These are phyloP conservation scores for Apaloderma vittatum DNA, from an alignment of 2,113 vertebrate species.

Conservation along the genomic window DNA sequence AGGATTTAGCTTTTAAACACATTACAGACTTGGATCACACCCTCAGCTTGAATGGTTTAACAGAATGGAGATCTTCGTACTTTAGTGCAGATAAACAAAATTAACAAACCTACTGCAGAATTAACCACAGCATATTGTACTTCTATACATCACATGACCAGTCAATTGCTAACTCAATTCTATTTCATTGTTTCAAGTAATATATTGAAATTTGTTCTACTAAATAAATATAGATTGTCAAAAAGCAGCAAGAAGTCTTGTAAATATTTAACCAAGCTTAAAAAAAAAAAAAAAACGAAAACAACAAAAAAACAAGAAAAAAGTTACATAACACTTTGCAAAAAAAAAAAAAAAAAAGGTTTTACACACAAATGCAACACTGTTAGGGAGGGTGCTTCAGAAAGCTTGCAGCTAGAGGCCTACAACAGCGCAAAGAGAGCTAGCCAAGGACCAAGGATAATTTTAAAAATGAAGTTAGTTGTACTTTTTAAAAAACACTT, in stretches of 20 bases:
- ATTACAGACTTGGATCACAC: constrained; percentile 63
- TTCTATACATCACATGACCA: constrained; percentile 70
- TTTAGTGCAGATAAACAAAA: constrained; percentile 80
- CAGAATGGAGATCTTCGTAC: constrained; percentile 74
- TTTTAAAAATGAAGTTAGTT: constrained; percentile 9
- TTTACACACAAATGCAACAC: constrained; percentile 73
- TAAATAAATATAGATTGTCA: constrained; percentile 93
- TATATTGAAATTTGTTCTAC: constrained; percentile 75
- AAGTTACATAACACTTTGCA: constrained; percentile 73
- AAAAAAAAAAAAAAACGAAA: constrained; percentile 25
- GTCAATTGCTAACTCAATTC: constrained; percentile 75
- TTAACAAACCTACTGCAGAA: constrained; percentile 76
- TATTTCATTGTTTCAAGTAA: constrained; percentile 83
- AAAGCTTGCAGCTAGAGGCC: constrained; percentile 83
- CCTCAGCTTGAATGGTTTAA: constrained; percentile 70
- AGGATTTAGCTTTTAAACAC: constrained; percentile 77
- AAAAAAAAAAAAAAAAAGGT: constrained; percentile 13
- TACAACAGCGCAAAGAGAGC: constrained; percentile 79
- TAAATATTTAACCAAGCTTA: constrained; percentile 76
- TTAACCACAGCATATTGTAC: constrained; percentile 78
- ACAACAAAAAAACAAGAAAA: not conserved
- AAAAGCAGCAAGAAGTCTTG: constrained; percentile 87
- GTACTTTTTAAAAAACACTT: constrained; percentile 8
- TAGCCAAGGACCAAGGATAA: constrained; percentile 56
- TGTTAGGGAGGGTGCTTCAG: constrained; percentile 79